A percentile compares a stretch with the other conserved stretches of the same genome.
Conservation (phyloP, 2,797 vertebrate genomes). For the Chloroceryle inda region DNA sequence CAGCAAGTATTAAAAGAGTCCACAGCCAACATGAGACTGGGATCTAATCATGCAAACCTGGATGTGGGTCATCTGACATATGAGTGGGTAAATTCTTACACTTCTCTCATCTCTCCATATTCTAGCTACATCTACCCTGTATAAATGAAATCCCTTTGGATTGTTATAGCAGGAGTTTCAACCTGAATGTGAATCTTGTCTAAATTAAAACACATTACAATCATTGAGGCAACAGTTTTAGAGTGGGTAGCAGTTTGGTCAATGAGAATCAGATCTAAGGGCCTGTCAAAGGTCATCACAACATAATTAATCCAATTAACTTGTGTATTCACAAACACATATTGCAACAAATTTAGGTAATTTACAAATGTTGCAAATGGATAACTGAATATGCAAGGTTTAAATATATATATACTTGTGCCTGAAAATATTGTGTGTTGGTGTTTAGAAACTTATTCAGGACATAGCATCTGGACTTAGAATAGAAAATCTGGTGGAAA, state of each 20-base stretch:
- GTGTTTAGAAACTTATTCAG: not conserved
- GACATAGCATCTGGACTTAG: not conserved
- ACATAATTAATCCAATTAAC: not conserved
- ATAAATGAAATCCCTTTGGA: not conserved
- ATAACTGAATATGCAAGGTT: not conserved
- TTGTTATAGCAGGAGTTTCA: not conserved
- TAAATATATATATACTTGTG: not conserved
- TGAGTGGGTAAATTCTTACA: accelerated
- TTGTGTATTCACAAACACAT: not conserved
- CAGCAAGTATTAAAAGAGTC: not conserved
- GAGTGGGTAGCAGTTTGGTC: not conserved
- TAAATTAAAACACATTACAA: not conserved
- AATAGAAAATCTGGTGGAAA: not conserved
- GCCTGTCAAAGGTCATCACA: not conserved
- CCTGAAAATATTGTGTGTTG: not conserved
- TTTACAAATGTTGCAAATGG: not conserved
- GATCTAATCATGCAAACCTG: not conserved
- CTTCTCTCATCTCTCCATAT: not conserved
- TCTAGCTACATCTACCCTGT: not conserved
- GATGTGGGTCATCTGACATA: not conserved
- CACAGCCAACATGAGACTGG: not conserved
- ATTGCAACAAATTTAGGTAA: not conserved
- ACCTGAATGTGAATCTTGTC: not conserved
- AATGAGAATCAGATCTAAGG: not conserved
- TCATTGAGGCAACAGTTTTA: not conserved